Base-by-base conservation (phyloP, 2,888 invertebrate genomes). In the Thera obeliscata region DNA sequence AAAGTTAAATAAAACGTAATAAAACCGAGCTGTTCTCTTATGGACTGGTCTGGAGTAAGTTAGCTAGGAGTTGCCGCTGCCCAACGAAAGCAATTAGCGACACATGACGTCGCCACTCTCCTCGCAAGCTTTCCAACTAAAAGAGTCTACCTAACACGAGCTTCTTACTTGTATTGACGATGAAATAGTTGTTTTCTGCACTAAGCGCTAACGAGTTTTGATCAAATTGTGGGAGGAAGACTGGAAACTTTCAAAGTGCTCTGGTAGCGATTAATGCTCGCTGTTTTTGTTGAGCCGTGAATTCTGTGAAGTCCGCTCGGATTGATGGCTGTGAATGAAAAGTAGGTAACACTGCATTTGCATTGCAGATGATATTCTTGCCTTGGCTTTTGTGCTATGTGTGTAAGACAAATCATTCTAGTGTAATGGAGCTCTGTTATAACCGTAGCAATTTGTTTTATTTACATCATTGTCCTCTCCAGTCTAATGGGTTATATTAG, bases 81-180 rank as follows among this genome's bases (percentile, higher is more conserved):
- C 85, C 85, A 84, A 83, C 81, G 82, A 83, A 82, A 85, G 86
- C 88, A 89, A 90, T 91, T 90, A 89, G 86, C 73, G 82, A 80
- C 89, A 89, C 83, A 86, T 85, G 88, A 83, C 83, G 84, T 81
- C 83, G 78, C 81, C 86, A 80, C 81, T 81, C 77, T 77, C 78
- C 78, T 68, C 74, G 73, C 81, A 77, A 73, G 78, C 78, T 75
- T 79, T 81, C 73, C 75, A 80, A 81, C 82, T 84, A 84, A 81
- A 22, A 79, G 73, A 76, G 72, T 77, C 72, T 77, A 68, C 9
- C 75, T 75, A 71, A 75, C 74, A 68, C 71, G 72, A 77, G 73
- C 74, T 77, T 72, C 74, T 76, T 75, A 75, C 80, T 74, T 70
- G 78, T 79, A 79, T 79, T 65, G 52, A 69, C 61, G 41, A 57